Base-by-base conservation (phyloP, 2,888 invertebrate genomes). In the Caenorhabditis auriculariae region DNA sequence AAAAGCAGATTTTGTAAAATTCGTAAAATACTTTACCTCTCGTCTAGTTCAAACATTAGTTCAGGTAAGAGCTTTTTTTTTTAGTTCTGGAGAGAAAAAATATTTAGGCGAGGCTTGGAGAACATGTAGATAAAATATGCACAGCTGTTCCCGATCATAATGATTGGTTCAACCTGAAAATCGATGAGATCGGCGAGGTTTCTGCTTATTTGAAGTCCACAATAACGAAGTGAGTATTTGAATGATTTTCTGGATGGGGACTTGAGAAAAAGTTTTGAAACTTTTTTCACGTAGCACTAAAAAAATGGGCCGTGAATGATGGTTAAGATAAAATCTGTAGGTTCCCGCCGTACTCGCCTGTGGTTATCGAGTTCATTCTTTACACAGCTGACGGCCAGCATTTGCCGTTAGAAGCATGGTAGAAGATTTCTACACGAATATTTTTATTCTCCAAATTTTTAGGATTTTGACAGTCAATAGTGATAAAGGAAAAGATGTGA, bases 121-220 rank as follows among this genome's bases (percentile, higher is more conserved):
- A 70, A 29, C 50, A 55, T 26, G 53, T 72, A 1, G 48, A 60
- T 28, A 68, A 71, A 28, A 53, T 61, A n/a, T 75, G 75, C 44
- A 41, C 44, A 5, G 42, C 65, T 27, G 42, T 46, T 29, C 58
- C 69, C 1, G 63, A 69, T 19, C 49, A 35, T 19, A 19, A 54
- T 26, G 72, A 71, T 48, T 77, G 75, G 74, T 77, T 77, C 66
- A 74, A 74, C 44, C 37, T 76, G 44, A 58, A 61, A 39, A 50
- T 75, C 24, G 77, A 77, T 29, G 77, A 77, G 48, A 54, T 77
- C 43, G 77, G 76, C 19, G 74, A 77, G 54, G 61, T 71, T 7
- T 42, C 71, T 4, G 74, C 75, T 19, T 70, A 75, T 54, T 39
- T 76, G 2, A 71, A 72, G 49, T 51, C 62, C 0, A 54, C 62